A percentile compares a stretch with the other conserved stretches of the same genome.
Conservation (phyloP, 1,140 invertebrate species). For the Drosophila kikkawai region DNA sequence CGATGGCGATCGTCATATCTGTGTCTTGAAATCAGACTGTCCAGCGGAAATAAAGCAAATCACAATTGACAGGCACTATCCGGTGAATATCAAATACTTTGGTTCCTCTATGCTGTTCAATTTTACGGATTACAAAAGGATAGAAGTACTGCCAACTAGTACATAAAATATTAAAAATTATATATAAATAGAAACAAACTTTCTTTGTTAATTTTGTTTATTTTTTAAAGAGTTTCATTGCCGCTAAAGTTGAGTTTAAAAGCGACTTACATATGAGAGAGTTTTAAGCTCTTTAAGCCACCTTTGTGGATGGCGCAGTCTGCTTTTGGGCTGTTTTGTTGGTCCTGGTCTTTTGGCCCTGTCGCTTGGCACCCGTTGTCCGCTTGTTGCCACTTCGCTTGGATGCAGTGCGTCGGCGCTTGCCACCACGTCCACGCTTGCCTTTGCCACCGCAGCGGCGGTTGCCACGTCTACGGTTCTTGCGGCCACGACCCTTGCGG, state of each 20-base stretch:
- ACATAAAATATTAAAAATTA: no score
- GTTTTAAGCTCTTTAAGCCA: neutral
- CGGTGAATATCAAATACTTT: slow-evolving; percentile 23
- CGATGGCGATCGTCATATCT: slow-evolving; percentile 11
- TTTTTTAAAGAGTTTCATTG: slow-evolving; percentile 6
- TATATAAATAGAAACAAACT: neutral
- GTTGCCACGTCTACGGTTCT: slow-evolving; percentile 27
- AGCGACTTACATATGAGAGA: neutral
- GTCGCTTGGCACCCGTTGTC: slow-evolving; percentile 24
- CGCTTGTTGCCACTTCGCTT: slow-evolving; percentile 26
- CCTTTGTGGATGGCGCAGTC: slow-evolving; percentile 13
- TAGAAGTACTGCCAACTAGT: neutral
- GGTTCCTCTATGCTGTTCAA: slow-evolving; percentile 18
- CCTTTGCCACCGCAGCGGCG: slow-evolving; percentile 30
- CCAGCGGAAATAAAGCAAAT: neutral
- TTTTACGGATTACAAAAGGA: neutral
- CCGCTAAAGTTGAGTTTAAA: slow-evolving; percentile 6
- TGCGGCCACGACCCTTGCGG: slow-evolving; percentile 34
- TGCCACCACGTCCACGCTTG: slow-evolving; percentile 31
- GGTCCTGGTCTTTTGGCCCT: slow-evolving; percentile 14
- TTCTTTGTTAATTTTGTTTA: slow-evolving; percentile 7
- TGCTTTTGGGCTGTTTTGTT: slow-evolving; percentile 21
- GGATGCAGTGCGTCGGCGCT: slow-evolving; percentile 14
- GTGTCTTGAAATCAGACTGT: slow-evolving; percentile 18
- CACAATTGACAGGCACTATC: neutral